Base-by-base conservation (phyloP, 2,113 vertebrate genomes). In the Lamprologus callipterus region DNA sequence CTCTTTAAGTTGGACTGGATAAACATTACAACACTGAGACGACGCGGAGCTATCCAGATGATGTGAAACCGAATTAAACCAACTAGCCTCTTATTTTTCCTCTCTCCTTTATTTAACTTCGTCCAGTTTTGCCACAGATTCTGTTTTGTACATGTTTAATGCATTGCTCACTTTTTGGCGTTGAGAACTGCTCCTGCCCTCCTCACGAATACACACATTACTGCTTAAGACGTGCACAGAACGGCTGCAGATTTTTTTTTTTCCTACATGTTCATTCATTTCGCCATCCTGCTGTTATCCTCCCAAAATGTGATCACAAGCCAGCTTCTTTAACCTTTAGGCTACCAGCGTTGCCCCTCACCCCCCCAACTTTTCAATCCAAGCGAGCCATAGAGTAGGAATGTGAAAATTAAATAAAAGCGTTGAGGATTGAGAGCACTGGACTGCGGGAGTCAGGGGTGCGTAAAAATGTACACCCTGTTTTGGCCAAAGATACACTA, bases 361-460 rank as follows among this genome's bases (percentile, higher is more conserved):
- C 1, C 53, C 9, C 21, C 26, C 57, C 8, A 8, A 2, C 19
- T 26, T 65, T 78, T 82, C 63, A 63, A 57, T 88, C 65, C 78
- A 88, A 83, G 83, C n/a, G 10, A 93, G 87, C 87, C 85, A 6
- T 84, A 13, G 92, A 10, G 4, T 2, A 87, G 94, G 93, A 94
- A 94, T 95, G 93, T 85, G 75, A 88, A 94, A 94, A 89, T 93
- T 87, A 95, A 94, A 95, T 93, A 94, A 92, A 91, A 89, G 78
- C 19, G 78, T 78, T 5, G 58, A 70, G 82, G 87, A 90, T 70
- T 85, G 80, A 73, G 86, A 89, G 84, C 37, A 83, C 17, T 9
- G 53, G 54, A 28, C 68, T 57, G 75, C 37, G 13, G 79, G 53
- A 85, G 68, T 57, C 33, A 37, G 63, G 70, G 85, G 60, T 47